Conservation (phyloP, 2,888 invertebrate species). For the Spilarctia lutea region DNA sequence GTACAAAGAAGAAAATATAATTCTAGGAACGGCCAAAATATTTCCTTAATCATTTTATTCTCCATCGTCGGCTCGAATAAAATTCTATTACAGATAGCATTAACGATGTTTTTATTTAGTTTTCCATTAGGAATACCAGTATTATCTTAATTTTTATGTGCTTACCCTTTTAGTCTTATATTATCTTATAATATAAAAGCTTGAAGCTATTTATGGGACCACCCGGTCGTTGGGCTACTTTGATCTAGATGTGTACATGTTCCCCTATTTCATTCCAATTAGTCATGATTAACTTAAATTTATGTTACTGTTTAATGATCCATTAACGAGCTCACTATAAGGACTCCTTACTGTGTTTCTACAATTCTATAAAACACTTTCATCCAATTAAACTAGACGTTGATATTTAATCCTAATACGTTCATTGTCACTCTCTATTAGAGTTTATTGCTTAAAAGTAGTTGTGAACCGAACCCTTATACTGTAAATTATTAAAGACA, state of each 20-base stretch:
- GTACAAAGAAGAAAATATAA: constrained; percentile 41
- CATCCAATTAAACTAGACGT: constrained; percentile 71
- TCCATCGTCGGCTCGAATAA: constrained; percentile 62
- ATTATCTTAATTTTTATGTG: constrained; percentile 80
- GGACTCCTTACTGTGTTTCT: constrained; percentile 76
- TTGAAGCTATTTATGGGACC: constrained; percentile 70
- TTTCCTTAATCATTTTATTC: constrained; percentile 55
- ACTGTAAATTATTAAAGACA: constrained; percentile 57
- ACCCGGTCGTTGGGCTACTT: constrained; percentile 66
- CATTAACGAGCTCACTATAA: constrained; percentile 78
- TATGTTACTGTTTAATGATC: constrained; percentile 81
- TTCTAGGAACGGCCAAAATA: constrained; percentile 48
- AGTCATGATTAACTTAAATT: constrained; percentile 84
- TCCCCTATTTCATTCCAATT: constrained; percentile 77
- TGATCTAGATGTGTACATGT: constrained; percentile 54
- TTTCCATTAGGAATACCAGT: constrained; percentile 64
- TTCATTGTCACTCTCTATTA: constrained; percentile 59
- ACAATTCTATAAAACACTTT: constrained; percentile 79
- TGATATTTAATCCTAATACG: constrained; percentile 67
- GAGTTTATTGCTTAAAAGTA: constrained; percentile 48
- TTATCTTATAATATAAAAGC: constrained; percentile 72
- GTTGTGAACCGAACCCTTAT: constrained; percentile 46
- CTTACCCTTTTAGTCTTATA: constrained; percentile 70
- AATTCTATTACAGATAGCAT: constrained; percentile 63
- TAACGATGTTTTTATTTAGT: constrained; percentile 66